Base-by-base conservation (phyloP, 2,797 vertebrate species). In the Alcedo atthis region DNA sequence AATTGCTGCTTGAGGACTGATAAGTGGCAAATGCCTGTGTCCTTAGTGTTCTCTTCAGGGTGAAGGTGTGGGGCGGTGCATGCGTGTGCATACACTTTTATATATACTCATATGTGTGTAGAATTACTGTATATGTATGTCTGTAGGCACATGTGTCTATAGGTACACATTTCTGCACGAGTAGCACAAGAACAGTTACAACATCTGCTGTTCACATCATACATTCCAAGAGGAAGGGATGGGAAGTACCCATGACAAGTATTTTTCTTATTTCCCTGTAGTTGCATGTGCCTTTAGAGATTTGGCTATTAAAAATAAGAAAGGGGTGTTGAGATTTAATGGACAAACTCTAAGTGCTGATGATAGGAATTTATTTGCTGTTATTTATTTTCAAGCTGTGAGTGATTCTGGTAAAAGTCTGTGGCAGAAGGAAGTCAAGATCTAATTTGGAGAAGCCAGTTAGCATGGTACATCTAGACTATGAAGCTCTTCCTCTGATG, bases 121-220 rank as follows among this genome's bases (percentile, higher is more conserved):
- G 21, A 73, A 7, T 9, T 37, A 16, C 22, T 20, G 30, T 42
- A 8, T 58, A 19, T 28, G 54, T 28, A 10, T 21, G 4, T 15
- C 15, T 24, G 12, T 33, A 33, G 32, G 17, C 21, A 10, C 4
- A 2, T 1, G 0, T 19, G 24, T 22, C 22, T 69, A 0, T 11
- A 2, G 11, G 16, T 30, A 10, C 5, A 6, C 8, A 5, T 22
- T 66, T 15, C 3, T 16, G 15, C 11, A 3, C 1, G 2, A 25
- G 13, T 16, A 79, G 55, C 49, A 35, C 62, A 32, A 24, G 62
- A 58, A 16, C 32, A n/a, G 37, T 28, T 28, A 9, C 6, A 30
- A 11, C 26, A 8, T 48, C 40, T 63, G 32, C 1, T 0, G 12
- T 30, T 80, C 54, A 35, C 4, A 1, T 5, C 13, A 15, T 17